Percentiles rank a stretch among this genome's conserved stretches.
phyloP scores from a whole-genome alignment of 2,113 vertebrate species.

The Menidia beryllina region DNA sequence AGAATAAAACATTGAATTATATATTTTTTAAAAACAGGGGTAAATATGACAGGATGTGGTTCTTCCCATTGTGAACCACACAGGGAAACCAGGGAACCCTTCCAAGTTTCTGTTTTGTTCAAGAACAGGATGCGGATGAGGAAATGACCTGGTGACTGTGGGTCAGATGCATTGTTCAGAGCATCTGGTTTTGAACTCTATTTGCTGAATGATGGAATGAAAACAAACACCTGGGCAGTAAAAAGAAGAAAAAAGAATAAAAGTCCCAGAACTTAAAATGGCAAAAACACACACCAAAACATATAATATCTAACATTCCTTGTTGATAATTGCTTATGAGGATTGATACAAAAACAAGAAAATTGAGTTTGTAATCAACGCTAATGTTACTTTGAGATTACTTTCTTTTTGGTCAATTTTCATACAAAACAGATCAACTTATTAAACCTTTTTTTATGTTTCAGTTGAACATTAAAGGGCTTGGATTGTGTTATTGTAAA shows the following conservation, averaged over 20 bases:
- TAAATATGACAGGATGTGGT: conserved; percentile 22
- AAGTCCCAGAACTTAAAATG: not conserved
- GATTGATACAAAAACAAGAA: not conserved
- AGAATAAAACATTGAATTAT: not conserved
- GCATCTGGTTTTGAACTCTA: conserved; percentile 33
- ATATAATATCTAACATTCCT: no score
- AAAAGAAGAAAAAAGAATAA: not conserved
- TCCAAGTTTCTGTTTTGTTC: conserved; percentile 62
- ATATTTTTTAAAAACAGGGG: not conserved
- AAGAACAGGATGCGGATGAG: conserved; percentile 73
- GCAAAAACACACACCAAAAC: not conserved
- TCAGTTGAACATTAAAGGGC: not conserved
- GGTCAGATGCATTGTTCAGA: conserved; percentile 54
- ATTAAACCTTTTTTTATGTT: not conserved
- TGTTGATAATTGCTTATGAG: no score
- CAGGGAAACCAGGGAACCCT: conserved; percentile 51
- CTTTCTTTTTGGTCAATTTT: not conserved
- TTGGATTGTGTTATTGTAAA: not conserved
- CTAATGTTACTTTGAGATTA: not conserved
- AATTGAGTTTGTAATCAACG: not conserved
- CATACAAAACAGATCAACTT: not conserved
- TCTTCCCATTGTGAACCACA: conserved; percentile 47
- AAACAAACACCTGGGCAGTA: conserved; percentile 27
- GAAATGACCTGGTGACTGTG: conserved; percentile 62
- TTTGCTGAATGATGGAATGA: conserved; percentile 30